Conservation (phyloP, 2,113 vertebrate genomes). For the Alexandromys fortis region DNA sequence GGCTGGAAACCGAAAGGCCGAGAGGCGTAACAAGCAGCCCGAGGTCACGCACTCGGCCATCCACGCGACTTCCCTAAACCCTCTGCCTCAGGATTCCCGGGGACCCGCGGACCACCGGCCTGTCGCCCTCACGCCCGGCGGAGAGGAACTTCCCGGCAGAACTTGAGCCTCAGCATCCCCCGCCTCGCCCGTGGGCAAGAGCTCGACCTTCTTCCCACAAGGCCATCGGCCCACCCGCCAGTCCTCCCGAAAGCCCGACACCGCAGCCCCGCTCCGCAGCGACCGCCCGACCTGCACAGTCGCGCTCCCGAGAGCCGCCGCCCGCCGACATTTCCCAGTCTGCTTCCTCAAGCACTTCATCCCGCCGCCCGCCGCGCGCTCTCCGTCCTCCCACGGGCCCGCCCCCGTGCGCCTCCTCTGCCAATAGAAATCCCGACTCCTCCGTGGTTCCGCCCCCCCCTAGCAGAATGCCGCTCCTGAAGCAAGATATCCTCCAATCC, state of each 20-base stretch:
- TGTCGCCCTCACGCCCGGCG: neutral
- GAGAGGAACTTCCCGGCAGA: neutral
- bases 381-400: neutral
- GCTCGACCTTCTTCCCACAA: neutral
- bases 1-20: neutral
- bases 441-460: neutral
- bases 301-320: conserved; percentile 60
- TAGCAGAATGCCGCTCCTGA: neutral
- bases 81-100: neutral
- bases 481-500: conserved; percentile 8
- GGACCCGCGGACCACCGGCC: neutral
- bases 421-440: neutral
- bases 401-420: neutral
- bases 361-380: neutral
- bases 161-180: neutral
- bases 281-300: conserved; percentile 64
- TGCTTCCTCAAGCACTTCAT: conserved; percentile 56
- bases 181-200: neutral
- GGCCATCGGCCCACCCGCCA: neutral
- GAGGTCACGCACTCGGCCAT: neutral
- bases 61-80: neutral
- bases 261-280: neutral
- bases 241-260: neutral
- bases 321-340: conserved; percentile 74
- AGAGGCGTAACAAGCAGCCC: neutral